Evolutionary conservation across 1,140 invertebrate genomes (phyloP).

Genomic region (Diuraphis noxia): DNA sequence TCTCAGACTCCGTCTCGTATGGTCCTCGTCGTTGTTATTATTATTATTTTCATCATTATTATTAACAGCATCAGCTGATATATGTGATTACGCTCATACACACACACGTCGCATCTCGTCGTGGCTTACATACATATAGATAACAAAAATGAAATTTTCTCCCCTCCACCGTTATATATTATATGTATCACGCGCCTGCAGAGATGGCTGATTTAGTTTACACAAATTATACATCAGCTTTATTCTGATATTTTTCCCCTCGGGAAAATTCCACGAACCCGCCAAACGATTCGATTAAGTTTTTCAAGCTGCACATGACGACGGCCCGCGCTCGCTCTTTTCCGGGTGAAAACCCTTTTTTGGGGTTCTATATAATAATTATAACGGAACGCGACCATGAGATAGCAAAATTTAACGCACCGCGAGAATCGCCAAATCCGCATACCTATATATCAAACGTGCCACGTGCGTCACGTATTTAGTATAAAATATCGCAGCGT

Average conservation of each 20-base stretch:
- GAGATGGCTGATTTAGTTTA: background rate
- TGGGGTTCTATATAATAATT: background rate
- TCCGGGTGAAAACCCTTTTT: background rate
- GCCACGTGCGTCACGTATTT: background rate
- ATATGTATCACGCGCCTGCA: background rate
- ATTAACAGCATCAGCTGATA: background rate
- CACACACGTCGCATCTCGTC: background rate
- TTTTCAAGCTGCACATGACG: background rate
- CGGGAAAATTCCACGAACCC: background rate
- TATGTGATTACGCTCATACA: background rate
- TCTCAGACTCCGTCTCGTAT: background rate
- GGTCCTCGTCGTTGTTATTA: background rate
- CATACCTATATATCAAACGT: background rate
- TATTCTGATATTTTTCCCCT: background rate
- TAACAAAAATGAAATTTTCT: conserved; percentile 6
- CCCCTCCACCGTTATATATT: background rate
- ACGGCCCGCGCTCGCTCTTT: background rate
- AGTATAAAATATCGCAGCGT: background rate
- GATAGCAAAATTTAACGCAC: background rate
- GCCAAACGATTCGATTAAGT: background rate
- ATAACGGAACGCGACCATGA: background rate
- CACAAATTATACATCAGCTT: background rate
- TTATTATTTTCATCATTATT: conserved; percentile 10
- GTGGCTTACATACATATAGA: background rate
- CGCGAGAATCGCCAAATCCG: background rate